A percentile compares a stretch with the other conserved stretches of the same genome.
phyloP scores from a whole-genome alignment of 2,888 invertebrate species.

The Digitonthophagus gazella region DNA sequence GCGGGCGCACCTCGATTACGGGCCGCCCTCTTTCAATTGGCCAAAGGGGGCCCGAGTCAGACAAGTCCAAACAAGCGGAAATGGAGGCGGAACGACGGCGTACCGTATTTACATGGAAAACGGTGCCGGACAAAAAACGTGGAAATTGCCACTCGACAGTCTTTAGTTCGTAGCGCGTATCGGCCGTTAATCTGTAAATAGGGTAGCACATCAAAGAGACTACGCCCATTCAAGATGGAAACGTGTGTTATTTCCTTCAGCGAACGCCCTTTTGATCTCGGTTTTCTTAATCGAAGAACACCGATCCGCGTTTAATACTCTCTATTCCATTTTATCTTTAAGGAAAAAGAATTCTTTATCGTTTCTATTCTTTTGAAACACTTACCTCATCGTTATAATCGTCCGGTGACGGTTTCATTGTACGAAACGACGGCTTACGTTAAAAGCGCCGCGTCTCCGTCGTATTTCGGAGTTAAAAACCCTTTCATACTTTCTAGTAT shows the following conservation, averaged over 20 bases:
- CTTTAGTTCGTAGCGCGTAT: not conserved
- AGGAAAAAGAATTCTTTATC: not conserved
- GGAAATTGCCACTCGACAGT: not conserved
- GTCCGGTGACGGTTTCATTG: not conserved
- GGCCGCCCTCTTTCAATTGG: not conserved
- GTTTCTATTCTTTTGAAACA: not conserved
- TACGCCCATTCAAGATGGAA: constrained; percentile 31
- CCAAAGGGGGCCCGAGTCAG: not conserved
- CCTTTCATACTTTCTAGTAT: not conserved
- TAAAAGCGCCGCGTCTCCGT: not conserved
- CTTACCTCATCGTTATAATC: not conserved
- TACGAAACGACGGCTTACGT: not conserved
- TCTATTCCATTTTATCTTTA: not conserved
- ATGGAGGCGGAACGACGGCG: not conserved
- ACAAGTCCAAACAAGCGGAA: not conserved
- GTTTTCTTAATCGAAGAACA: not conserved
- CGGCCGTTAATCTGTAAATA: not conserved
- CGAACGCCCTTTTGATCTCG: not conserved
- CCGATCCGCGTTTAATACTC: not conserved
- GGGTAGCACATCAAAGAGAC: not conserved
- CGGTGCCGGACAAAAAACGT: not conserved
- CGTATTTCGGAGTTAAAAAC: not conserved
- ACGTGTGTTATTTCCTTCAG: constrained; percentile 28
- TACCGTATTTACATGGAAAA: not conserved
- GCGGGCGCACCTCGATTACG: not conserved